Percentiles rank a stretch among this genome's conserved stretches.
Conservation (phyloP, 1,140 invertebrate species). For the Platorchestia sp. region DNA sequence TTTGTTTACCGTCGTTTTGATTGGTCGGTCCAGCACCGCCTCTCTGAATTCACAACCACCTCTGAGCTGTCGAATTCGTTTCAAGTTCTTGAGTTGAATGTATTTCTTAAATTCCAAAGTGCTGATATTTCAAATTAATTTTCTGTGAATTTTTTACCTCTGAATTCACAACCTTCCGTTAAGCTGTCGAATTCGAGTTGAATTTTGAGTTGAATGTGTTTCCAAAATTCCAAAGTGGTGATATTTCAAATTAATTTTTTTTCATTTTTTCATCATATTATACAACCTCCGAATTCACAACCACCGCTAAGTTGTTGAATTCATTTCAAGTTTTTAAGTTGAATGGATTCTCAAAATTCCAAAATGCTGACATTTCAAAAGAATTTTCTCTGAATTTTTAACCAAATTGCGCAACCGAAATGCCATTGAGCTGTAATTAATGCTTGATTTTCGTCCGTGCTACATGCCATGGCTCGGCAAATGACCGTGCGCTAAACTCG, state of each 20-base stretch:
- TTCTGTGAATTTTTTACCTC: background rate
- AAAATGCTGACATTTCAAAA: background rate
- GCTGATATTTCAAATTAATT: background rate
- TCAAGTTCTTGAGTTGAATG: background rate
- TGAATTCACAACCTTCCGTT: too few relatives aligned
- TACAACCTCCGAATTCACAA: background rate
- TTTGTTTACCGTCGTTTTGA: background rate
- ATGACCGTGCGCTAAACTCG: too few relatives aligned
- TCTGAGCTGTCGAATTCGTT: background rate
- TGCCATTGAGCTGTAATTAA: too few relatives aligned
- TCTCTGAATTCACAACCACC: background rate
- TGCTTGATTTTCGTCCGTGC: too few relatives aligned
- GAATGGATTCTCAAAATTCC: background rate
- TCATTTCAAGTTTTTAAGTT: background rate
- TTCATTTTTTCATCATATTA: background rate
- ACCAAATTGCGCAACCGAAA: too few relatives aligned
- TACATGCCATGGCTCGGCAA: too few relatives aligned
- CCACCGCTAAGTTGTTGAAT: background rate
- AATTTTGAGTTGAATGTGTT: background rate
- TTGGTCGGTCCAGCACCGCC: too few relatives aligned
- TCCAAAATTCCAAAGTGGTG: background rate
- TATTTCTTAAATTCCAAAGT: background rate
- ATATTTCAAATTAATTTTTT: background rate
- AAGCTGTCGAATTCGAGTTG: background rate
- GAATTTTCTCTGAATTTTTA: background rate